Percentiles rank a stretch among this genome's conserved stretches.
These are phyloP conservation scores for Pelagia noctiluca DNA, from an alignment of 30 jellyfish, hydroid and myxozoan genomes.

Conservation along the genomic window DNA sequence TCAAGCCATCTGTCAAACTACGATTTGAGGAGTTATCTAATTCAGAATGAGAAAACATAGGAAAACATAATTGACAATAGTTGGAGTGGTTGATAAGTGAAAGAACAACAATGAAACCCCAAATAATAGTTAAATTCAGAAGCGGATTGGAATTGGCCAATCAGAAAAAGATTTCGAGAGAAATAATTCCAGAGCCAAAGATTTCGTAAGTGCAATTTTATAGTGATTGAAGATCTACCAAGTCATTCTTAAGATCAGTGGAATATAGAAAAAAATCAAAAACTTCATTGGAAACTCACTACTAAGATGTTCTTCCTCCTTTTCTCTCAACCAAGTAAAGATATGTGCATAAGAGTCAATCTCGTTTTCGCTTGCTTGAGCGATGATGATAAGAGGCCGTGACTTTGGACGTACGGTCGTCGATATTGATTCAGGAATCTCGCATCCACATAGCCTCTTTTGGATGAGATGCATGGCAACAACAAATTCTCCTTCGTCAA, in stretches of 20 bases:
- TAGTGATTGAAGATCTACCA: no score
- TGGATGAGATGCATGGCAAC: slow-evolving; percentile 81
- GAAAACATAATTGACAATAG: no score
- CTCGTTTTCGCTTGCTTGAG: slow-evolving; percentile 52
- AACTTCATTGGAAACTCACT: slow-evolving; percentile 42
- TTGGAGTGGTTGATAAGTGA: no score
- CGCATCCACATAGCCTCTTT: slow-evolving; percentile 67
- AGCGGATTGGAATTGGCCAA: no score
- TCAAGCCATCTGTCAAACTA: no score
- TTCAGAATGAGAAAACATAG: no score
- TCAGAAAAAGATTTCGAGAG: no score
- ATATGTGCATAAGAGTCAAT: slow-evolving; percentile 44
- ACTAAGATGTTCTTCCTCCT: slow-evolving; percentile 41
- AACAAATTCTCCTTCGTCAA: slow-evolving; percentile 78
- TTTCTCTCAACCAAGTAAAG: slow-evolving; percentile 53
- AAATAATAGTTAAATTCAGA: no score
- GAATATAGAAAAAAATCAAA: no score
- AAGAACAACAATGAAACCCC: no score
- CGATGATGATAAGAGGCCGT: slow-evolving; percentile 46
- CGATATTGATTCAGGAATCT: slow-evolving; percentile 66
- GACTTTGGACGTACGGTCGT: slow-evolving; percentile 41
- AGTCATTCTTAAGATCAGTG: no score
- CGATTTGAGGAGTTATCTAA: no score
- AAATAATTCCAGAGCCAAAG: neutral
- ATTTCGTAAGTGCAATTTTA: neutral